Evolutionary conservation across 2,113 vertebrate genomes (phyloP), one percentile per base, ranked within the genome.

Genomic region (Megalops atlanticus): DNA sequence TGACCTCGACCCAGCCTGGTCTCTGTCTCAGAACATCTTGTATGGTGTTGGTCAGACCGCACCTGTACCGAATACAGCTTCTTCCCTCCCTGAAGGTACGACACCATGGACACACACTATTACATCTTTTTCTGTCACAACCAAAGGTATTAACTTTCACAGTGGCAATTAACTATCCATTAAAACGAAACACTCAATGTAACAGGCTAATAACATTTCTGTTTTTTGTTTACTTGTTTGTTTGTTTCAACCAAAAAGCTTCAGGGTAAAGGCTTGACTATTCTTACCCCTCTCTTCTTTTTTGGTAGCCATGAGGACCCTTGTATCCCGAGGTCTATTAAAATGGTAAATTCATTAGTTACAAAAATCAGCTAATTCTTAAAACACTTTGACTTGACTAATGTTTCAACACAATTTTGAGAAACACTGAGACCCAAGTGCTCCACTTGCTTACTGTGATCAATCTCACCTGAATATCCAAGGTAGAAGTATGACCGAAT

Each of bases 1-100:
- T 96, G 16, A 95, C 95, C 90, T 97, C 96, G 18, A 94, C 81
- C 97, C 97, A 97, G 82, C 96, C 96, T 0, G 95, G 94, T 81
- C 97, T 93, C 80, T 92, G 92, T 31, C 87, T 90, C 45, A 97
- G 93, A 39, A 97, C 95, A 0, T 96, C 96, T 76, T 92, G 90
- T 27, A 97, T 95, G 2, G 95, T 96, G 86, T 93, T 96, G 43
- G 89, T 73, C 0, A 92, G 89, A 0, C 92, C 88, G 79, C 96
- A 95, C 92, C 92, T 97, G 90, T 96, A 98, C 11, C 93, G 93
- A 69, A 97, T 91, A 36, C 82, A 92, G 1, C 79, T 88, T 87
- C 92, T 91, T 73, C 89, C 91, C n/a, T 96, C 95, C 83, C 96
- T 98, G 86, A 41, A 76, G 52, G 41, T 24, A 82, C 1, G 91